Evolutionary conservation across 1,140 invertebrate genomes (phyloP), one percentile per base, ranked within the genome.

Genomic region (Rhopalosiphum maidis): DNA sequence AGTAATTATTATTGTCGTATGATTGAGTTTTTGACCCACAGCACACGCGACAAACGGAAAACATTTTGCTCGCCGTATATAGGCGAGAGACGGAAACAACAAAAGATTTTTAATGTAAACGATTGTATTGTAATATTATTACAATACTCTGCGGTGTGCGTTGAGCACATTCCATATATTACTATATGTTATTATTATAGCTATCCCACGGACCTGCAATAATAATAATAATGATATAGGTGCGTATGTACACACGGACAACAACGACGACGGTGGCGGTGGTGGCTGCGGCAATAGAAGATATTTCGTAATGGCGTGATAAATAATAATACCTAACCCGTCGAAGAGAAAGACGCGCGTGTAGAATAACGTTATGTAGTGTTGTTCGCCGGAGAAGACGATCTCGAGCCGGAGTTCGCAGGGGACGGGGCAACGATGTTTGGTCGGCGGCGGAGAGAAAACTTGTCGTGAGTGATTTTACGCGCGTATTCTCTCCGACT

Each of bases 401-500:
- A 86, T 43, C 41, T 43, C 30, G 23, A 6, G 23, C 30, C 15
- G 60, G 30, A 43, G 15, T 46, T 86, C 25, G 41, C 15, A 41
- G 85, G 11, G 85, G 43, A 86, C 25, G 85, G 43, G 23, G 37
- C 82, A 85, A 85, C 41, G 23, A 85, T 43, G 37, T 85, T 85
- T 22, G 35, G 35, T 22, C 37, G 22, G 35, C 68, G 30, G 68
- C 77, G 35, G 35, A 85, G 83, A 85, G 83, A 77, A 77, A 77
- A 77, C 60, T 77, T 77, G 41, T 46, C 41, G 41, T 37, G 77
- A 35, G 77, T 37, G 77, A 83, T 83, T 83, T 37, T 37, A 83
- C 77, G 77, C 35, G 77, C 77, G 35, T 83, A 83, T 83, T 88
- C 86, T 88, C 30, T n/a, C 86, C 86, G 86, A 23, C 83, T 85